phyloP scores from a whole-genome alignment of 2,113 vertebrate genomes.

The Etia nguti region DNA sequence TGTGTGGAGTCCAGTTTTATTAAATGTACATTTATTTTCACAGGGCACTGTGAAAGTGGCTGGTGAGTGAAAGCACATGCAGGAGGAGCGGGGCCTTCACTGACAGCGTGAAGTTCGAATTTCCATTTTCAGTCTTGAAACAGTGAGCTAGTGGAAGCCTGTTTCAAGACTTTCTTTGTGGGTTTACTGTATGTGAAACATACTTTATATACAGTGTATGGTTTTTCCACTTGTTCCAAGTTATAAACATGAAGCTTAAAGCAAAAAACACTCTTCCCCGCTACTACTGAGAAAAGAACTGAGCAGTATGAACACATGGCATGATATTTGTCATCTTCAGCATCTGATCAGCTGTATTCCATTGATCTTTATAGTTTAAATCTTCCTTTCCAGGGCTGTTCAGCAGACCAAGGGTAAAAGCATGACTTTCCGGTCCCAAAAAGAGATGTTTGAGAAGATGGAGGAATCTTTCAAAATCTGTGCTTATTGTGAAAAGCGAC shows the following conservation, averaged over 20 bases:
- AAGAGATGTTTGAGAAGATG: constrained; percentile 91
- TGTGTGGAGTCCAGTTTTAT: background rate
- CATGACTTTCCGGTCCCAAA: constrained; percentile 72
- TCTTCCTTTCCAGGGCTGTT: constrained; percentile 63
- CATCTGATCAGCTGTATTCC: background rate
- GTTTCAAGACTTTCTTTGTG: background rate
- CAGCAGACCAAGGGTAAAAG: constrained; percentile 60
- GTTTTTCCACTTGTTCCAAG: background rate
- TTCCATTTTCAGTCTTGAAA: background rate
- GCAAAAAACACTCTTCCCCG: background rate
- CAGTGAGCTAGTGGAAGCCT: background rate
- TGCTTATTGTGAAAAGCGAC: constrained; percentile 75
- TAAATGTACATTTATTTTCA: background rate
- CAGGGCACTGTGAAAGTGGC: background rate
- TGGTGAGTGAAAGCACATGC: background rate
- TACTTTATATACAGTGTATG: background rate
- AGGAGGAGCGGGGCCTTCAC: background rate
- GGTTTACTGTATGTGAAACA: background rate
- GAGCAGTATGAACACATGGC: background rate
- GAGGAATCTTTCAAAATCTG: constrained; percentile 88
- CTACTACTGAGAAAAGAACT: background rate
- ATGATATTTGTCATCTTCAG: background rate
- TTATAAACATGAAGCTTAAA: background rate
- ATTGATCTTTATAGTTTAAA: background rate
- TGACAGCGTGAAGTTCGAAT: background rate